Base-by-base conservation (phyloP, 2,113 vertebrate genomes). In the Notothenia rossii region DNA sequence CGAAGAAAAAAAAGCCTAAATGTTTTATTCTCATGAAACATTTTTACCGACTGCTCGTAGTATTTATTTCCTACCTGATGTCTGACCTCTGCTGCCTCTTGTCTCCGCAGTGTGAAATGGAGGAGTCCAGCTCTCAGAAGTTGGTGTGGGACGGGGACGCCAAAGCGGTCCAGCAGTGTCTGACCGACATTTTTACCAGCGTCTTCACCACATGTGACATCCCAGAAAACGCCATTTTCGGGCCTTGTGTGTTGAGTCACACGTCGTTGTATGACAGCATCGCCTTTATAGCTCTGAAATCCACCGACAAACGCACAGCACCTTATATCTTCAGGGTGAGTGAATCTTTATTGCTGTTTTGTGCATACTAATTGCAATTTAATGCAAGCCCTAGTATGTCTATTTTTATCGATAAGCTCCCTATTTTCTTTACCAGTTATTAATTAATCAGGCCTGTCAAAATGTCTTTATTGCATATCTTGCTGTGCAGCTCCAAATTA, bases 181-280 rank as follows among this genome's bases (percentile, higher is more conserved):
- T 99, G 56, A 99, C 98, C 48, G 97, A 99, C 91, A 99, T 99
- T 68, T 99, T 99, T 86, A 99, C 98, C 66, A 99, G 98, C 82
- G 98, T 99, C 43, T 99, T 96, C 92, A 99, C 98, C 65, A 98
- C 98, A 67, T 99, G 98, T 63, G 98, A 99, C 93, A 96, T 99
- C 59, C 98, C 98, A 0, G 97, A 99, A 89, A 97, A 97, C 83
- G 98, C 98, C 70, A 98, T 99, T 60, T 99, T 99, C 36, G 98
- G 98, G 15, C 98, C 98, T 15, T 99, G 98, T 29, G 95, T 98
- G 61, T 85, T 99, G 88, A 99, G 97, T 94, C 98, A 99, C 92
- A 99, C 97, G 54, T 99, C 98, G 4, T 86, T 99, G 40, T 99
- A 98, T 2, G 98, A 99, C 96, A 99, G 98, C 94, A 99, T 99